Conservation (phyloP, 2,888 invertebrate species). For the Oscheius sp. region DNA sequence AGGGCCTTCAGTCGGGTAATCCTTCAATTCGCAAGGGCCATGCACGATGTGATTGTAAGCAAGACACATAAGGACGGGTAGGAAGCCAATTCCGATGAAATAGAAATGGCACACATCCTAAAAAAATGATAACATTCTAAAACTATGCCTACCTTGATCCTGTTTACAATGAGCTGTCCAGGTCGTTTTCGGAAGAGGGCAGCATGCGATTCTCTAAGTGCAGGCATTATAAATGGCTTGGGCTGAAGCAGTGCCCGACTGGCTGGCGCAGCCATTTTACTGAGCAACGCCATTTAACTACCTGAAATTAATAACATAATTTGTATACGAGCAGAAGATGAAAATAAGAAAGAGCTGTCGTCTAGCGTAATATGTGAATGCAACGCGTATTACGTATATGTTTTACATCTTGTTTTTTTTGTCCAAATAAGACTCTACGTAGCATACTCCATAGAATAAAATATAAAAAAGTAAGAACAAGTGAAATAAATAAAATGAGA, state of each 20-base stretch:
- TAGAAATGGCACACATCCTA: slow-evolving; percentile 65
- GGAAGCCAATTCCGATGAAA: slow-evolving; percentile 62
- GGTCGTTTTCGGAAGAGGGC: slow-evolving; percentile 63
- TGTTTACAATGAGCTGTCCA: slow-evolving; percentile 64
- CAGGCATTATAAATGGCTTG: slow-evolving; percentile 34
- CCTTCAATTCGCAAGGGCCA: slow-evolving; percentile 61
- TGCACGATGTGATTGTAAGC: slow-evolving; percentile 60
- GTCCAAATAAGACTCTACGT: too few relatives aligned
- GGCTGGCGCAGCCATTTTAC: slow-evolving; percentile 48
- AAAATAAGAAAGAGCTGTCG: not conserved
- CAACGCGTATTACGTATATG: too few relatives aligned
- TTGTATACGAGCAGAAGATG: not conserved
- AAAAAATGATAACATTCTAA: slow-evolving; percentile 6
- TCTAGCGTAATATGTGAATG: too few relatives aligned
- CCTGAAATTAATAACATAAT: slow-evolving; percentile 6
- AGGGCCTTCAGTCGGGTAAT: slow-evolving; percentile 63
- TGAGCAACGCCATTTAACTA: slow-evolving; percentile 45
- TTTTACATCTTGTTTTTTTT: too few relatives aligned
- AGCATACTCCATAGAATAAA: too few relatives aligned
- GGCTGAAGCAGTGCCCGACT: slow-evolving; percentile 36
- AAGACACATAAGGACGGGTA: slow-evolving; percentile 55
- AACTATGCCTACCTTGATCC: slow-evolving; percentile 53
- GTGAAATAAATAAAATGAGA: too few relatives aligned
- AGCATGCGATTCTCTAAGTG: slow-evolving; percentile 58
- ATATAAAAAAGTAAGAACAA: too few relatives aligned